Base-by-base conservation (phyloP, 2,888 invertebrate genomes). In the Labia minor region DNA sequence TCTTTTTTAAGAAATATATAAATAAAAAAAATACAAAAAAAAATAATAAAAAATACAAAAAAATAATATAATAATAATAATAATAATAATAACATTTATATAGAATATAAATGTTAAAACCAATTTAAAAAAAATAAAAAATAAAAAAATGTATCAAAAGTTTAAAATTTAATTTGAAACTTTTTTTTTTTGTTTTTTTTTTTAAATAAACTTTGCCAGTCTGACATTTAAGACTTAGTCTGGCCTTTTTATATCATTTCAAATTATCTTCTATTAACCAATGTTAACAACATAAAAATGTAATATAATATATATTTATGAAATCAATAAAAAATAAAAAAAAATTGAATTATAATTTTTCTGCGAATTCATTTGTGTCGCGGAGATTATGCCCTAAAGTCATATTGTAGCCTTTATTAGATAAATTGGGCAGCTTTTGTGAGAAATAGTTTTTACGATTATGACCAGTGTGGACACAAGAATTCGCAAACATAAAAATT, bases 171-270 rank as follows among this genome's bases (percentile, higher is more conserved):
- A 67, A 68, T 66, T 71, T 72, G 73, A 68, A 73, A 70, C 72
- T 71, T 72, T 62, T 70, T 65, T 68, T 69, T 72, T 71, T 70
- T 73, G 71, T 71, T n/a, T n/a, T n/a, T n/a, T n/a, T n/a, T n/a
- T n/a, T n/a, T n/a, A n/a, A n/a, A n/a, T n/a, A n/a, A n/a, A n/a
- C n/a, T n/a, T n/a, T 73, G 72, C 72, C 73, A 72, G 72, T 71
- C 62, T 63, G 16, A 66, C 70, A 70, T 64, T 49, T 16, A 49
- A 49, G 49, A 4, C 49, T 49, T 16, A 14, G 2, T 49, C 49
- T 49, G 49, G 49, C n/a, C 49, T 49, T 49, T 49, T 49, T 26
- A 26, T 49, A 8, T 49, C 4, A 49, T 49, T 49, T 49, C 49
- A 49, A 49, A 8, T 49, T 49, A 26, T 26, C 4, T 49, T n/a